Evolutionary conservation across 2,113 vertebrate species (phyloP).

Genomic region (Ptyas mucosa): DNA sequence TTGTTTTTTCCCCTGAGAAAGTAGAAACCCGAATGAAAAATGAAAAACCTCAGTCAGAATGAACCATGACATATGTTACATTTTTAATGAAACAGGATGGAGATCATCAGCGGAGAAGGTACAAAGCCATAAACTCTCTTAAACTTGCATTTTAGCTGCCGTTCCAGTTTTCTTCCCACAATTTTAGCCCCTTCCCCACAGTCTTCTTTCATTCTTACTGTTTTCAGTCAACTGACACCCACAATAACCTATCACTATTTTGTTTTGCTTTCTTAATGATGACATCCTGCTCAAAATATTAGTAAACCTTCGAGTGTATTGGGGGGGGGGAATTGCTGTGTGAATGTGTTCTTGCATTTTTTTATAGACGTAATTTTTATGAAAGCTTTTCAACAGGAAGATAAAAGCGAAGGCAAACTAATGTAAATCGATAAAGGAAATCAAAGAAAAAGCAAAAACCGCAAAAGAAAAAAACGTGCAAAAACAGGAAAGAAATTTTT

Average conservation of each 20-base stretch:
- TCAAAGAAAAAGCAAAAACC: not conserved
- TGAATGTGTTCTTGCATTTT: not conserved
- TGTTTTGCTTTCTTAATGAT: not conserved
- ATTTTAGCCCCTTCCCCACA: not conserved
- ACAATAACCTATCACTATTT: not conserved
- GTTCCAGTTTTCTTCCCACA: not conserved
- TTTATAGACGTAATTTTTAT: not conserved
- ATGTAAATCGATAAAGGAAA: not conserved
- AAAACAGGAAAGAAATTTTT: not conserved
- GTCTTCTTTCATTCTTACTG: not conserved
- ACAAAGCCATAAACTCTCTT: slow-evolving; percentile 35
- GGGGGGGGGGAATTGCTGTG: not conserved
- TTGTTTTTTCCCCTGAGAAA: not conserved
- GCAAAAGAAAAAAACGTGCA: not conserved
- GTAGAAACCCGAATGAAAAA: not conserved
- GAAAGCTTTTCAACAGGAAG: not conserved
- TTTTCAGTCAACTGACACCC: not conserved
- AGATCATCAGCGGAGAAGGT: slow-evolving; percentile 37
- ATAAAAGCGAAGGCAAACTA: not conserved
- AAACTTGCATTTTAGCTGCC: not conserved
- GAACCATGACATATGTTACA: slow-evolving; percentile 12
- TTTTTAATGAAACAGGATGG: slow-evolving; percentile 28
- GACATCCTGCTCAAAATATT: not conserved
- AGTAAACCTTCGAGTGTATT: not conserved
- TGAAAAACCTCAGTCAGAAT: slow-evolving; percentile 2